Evolutionary conservation across 2,113 vertebrate species (phyloP).

Genomic region (Poeciliopsis prolifica): DNA sequence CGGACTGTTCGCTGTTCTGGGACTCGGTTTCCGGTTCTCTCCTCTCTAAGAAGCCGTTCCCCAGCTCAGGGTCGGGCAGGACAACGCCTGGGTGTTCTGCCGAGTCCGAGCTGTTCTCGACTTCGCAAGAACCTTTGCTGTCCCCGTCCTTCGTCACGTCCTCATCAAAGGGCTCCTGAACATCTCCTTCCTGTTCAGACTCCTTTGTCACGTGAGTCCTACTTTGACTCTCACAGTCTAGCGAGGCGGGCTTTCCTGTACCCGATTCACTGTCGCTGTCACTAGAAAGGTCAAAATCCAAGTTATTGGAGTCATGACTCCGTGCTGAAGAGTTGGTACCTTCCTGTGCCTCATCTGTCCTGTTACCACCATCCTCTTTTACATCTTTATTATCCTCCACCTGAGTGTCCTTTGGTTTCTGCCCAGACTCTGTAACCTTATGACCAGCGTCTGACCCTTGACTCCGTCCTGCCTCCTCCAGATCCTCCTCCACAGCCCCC

Average conservation of each 20-base stretch:
- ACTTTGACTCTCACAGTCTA: slow-evolving; percentile 79
- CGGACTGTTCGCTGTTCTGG: slow-evolving; percentile 95
- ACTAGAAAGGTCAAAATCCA: slow-evolving; percentile 92
- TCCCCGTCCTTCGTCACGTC: slow-evolving; percentile 46
- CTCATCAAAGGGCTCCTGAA: slow-evolving; percentile 32
- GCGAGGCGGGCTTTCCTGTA: slow-evolving; percentile 74
- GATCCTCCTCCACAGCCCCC: slow-evolving; percentile 27
- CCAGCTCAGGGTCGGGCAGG: slow-evolving; percentile 78
- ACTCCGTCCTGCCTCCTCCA: slow-evolving; percentile 16
- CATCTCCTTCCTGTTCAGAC: slow-evolving; percentile 44
- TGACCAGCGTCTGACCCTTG: slow-evolving; percentile 33
- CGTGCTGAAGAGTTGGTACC: slow-evolving; percentile 42
- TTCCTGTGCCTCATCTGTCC: slow-evolving; percentile 48
- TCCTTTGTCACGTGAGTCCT: slow-evolving; percentile 64
- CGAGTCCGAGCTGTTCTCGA: slow-evolving; percentile 32
- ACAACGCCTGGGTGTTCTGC: slow-evolving; percentile 66
- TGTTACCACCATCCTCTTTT: slow-evolving; percentile 51
- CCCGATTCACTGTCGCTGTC: slow-evolving; percentile 87
- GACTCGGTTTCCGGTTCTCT: slow-evolving; percentile 94
- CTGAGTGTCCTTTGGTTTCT: slow-evolving; percentile 26
- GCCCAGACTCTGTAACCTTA: slow-evolving; percentile 25
- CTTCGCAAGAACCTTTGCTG: slow-evolving; percentile 41
- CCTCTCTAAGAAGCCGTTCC: slow-evolving; percentile 86
- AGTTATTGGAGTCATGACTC: slow-evolving; percentile 73
- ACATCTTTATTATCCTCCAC: slow-evolving; percentile 39